Percentiles rank a stretch among this genome's conserved stretches.
phyloP scores from a whole-genome alignment of 1,140 invertebrate species.

The Scaptomyza hsui region DNA sequence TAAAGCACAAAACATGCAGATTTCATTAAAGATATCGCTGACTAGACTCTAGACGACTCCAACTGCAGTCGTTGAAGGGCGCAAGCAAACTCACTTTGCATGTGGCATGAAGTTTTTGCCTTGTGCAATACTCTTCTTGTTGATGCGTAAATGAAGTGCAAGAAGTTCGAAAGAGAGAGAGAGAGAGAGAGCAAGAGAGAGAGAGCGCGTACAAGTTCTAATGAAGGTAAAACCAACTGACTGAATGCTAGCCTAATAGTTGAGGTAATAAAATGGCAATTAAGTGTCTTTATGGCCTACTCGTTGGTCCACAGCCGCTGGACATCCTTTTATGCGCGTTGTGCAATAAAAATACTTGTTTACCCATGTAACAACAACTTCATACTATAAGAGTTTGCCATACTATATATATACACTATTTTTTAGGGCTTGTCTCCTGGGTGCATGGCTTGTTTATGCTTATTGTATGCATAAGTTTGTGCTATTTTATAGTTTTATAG shows the following conservation, averaged over 20 bases:
- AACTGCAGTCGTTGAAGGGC: slow-evolving; percentile 59
- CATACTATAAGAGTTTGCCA: slow-evolving; percentile 41
- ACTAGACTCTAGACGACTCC: slow-evolving; percentile 27
- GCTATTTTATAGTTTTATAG: slow-evolving; percentile 79
- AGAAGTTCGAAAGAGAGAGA: slow-evolving; percentile 23
- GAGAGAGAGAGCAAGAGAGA: too few relatives aligned
- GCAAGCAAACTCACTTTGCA: slow-evolving; percentile 36
- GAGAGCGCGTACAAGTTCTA: slow-evolving; percentile 54
- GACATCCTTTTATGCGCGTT: slow-evolving; percentile 74
- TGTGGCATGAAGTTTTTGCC: slow-evolving; percentile 15
- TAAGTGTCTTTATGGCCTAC: slow-evolving; percentile 68
- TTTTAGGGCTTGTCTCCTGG: slow-evolving; percentile 37
- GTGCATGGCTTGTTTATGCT: slow-evolving; percentile 62
- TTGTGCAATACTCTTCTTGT: too few relatives aligned
- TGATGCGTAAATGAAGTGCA: slow-evolving; percentile 64
- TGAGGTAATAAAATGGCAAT: slow-evolving; percentile 78
- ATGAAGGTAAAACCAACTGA: slow-evolving; percentile 50
- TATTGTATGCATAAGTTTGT: slow-evolving; percentile 75
- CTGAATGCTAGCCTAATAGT: slow-evolving; percentile 57
- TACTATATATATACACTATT: slow-evolving; percentile 14
- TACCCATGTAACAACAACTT: slow-evolving; percentile 78
- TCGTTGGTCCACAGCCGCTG: slow-evolving; percentile 46
- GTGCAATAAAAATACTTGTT: slow-evolving; percentile 79
- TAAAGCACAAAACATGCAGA: slow-evolving; percentile 80
- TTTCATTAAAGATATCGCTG: slow-evolving; percentile 79